These are phyloP conservation scores for Paramisgurnus dabryanus DNA, from an alignment of 2,113 vertebrate species.

Conservation along the genomic window DNA sequence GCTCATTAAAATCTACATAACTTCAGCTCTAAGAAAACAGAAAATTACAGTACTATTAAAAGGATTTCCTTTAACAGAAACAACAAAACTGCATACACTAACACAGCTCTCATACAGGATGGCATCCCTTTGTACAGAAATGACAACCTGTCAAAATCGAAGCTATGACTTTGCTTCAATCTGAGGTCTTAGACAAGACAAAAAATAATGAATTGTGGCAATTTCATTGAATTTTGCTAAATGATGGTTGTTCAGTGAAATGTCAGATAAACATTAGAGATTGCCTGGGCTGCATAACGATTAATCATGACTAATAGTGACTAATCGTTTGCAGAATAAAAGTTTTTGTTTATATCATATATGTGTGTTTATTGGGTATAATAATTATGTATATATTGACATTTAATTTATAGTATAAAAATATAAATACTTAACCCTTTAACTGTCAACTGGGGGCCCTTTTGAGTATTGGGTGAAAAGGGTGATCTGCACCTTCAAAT, in stretches of 20 bases:
- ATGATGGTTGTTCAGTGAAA: not conserved
- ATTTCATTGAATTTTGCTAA: not conserved
- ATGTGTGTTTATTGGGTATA: too few relatives aligned
- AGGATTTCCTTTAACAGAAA: not conserved
- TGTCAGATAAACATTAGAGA: not conserved
- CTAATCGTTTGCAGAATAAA: too few relatives aligned
- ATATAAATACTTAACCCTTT: too few relatives aligned
- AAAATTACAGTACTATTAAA: not conserved
- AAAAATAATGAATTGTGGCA: not conserved
- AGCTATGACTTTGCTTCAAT: not conserved
- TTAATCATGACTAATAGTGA: too few relatives aligned
- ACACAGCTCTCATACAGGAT: not conserved
- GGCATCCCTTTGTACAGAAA: conserved; percentile 36
- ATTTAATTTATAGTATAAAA: too few relatives aligned
- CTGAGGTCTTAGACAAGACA: conserved; percentile 4
- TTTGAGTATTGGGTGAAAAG: too few relatives aligned
- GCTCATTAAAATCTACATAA: too few relatives aligned
- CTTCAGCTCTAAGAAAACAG: too few relatives aligned
- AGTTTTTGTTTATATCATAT: too few relatives aligned
- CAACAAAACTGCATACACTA: not conserved
- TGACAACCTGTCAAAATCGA: conserved; percentile 28
- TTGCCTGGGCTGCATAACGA: not conserved
- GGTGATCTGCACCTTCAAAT: too few relatives aligned
- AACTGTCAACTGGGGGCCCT: too few relatives aligned
- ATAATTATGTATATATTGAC: too few relatives aligned